Evolutionary conservation across 1,140 invertebrate genomes (phyloP).

Genomic region (Bombyx mori): DNA sequence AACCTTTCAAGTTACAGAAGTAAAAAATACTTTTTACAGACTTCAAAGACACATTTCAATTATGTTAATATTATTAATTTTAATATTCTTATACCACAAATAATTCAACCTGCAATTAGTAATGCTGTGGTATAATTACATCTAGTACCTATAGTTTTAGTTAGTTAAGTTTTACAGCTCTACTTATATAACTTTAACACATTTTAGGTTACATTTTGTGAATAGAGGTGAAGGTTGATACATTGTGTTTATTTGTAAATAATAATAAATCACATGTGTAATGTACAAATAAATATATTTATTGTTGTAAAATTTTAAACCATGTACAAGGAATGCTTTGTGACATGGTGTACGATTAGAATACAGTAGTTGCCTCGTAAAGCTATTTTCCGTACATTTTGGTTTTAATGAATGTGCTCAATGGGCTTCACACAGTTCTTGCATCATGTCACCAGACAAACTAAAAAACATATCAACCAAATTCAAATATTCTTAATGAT

Average conservation of each 20-base stretch:
- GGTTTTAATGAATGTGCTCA: slow-evolving; percentile 27
- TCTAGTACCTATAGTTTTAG: slow-evolving; percentile 14
- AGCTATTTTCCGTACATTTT: slow-evolving; percentile 42
- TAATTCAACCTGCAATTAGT: neutral
- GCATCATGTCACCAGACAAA: slow-evolving; percentile 52
- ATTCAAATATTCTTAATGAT: slow-evolving; percentile 3
- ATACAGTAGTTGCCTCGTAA: slow-evolving; percentile 32
- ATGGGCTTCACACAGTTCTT: slow-evolving; percentile 58
- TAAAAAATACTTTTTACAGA: slow-evolving; percentile 5
- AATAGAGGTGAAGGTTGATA: slow-evolving; percentile 40
- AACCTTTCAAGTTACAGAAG: neutral
- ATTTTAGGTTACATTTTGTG: slow-evolving; percentile 33
- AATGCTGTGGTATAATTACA: slow-evolving; percentile 8
- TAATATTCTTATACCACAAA: neutral
- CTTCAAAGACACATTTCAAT: slow-evolving; percentile 14
- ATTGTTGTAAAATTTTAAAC: slow-evolving; percentile 53
- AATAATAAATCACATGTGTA: slow-evolving; percentile 45
- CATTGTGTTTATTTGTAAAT: slow-evolving; percentile 61
- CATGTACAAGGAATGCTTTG: slow-evolving; percentile 58
- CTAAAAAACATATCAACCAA: slow-evolving; percentile 44
- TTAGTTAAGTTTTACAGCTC: slow-evolving; percentile 49
- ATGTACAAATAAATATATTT: slow-evolving; percentile 66
- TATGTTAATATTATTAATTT: slow-evolving; percentile 7
- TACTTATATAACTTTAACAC: slow-evolving; percentile 15
- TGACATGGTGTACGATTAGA: slow-evolving; percentile 61